Conservation (phyloP, 2,113 vertebrate genomes). For the Chloebia gouldiae region DNA sequence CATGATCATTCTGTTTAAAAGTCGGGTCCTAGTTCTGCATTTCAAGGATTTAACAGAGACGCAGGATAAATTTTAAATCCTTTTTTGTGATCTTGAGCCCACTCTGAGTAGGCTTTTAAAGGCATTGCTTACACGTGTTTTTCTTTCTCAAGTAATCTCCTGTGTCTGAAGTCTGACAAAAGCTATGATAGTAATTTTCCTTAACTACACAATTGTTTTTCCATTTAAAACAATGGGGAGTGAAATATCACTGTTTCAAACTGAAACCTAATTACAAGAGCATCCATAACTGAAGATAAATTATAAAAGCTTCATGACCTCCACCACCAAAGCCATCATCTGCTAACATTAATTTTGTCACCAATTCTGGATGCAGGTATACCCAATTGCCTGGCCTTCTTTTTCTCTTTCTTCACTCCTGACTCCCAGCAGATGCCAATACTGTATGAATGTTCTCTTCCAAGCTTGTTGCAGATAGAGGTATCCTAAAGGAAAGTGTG, state of each 20-base stretch:
- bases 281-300: neutral
- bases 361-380: neutral
- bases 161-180: neutral
- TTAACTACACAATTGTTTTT: neutral
- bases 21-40: neutral
- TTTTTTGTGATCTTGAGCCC: neutral
- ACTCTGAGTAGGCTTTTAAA: neutral
- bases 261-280: neutral
- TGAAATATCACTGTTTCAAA: neutral
- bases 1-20: neutral
- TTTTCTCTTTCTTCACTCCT: neutral
- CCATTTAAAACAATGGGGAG: neutral
- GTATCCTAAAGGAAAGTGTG: fast-evolving
- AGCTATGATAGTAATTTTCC: neutral
- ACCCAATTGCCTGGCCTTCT: neutral
- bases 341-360: neutral
- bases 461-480: neutral
- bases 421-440: fast-evolving
- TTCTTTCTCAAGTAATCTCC: neutral
- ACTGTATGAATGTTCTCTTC: neutral
- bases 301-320: fast-evolving
- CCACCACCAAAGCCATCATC: neutral
- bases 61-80: neutral
- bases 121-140: neutral
- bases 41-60: neutral